Evolutionary conservation across 1,140 invertebrate genomes (phyloP).

Genomic region (Achatina immaculata): DNA sequence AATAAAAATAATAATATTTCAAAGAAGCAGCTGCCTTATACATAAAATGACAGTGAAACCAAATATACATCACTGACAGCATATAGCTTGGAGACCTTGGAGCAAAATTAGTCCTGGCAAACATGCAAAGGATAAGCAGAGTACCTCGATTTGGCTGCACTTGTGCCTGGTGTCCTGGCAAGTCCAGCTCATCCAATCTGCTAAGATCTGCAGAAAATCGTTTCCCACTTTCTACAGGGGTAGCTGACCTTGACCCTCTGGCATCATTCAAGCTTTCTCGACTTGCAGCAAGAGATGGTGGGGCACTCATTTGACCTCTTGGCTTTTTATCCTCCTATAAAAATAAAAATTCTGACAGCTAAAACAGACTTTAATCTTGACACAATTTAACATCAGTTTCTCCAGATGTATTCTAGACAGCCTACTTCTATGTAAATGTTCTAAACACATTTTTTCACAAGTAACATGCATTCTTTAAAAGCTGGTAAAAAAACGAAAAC

Average conservation of each 20-base stretch:
- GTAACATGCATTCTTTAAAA: too few relatives aligned
- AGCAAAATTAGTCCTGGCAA: too few relatives aligned
- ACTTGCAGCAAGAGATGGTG: constrained; percentile 65
- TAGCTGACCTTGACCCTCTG: constrained; percentile 52
- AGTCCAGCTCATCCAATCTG: constrained; percentile 74
- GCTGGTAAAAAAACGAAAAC: too few relatives aligned
- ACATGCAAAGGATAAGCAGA: too few relatives aligned
- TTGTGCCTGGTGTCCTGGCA: constrained; percentile 26
- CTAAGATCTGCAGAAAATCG: constrained; percentile 55
- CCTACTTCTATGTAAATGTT: too few relatives aligned
- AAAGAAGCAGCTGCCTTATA: too few relatives aligned
- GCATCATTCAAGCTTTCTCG: constrained; percentile 61
- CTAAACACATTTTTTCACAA: too few relatives aligned
- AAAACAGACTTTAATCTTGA: background rate
- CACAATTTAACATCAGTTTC: background rate
- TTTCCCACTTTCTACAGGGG: constrained; percentile 57
- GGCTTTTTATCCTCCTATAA: constrained; percentile 35
- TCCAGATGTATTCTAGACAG: background rate
- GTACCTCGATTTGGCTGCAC: constrained; percentile 31
- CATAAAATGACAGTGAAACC: too few relatives aligned
- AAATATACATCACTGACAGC: too few relatives aligned
- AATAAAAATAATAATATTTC: too few relatives aligned
- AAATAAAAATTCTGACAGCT: background rate
- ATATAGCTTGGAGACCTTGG: too few relatives aligned
- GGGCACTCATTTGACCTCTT: constrained; percentile 64